phyloP scores from a whole-genome alignment of 1,140 invertebrate genomes.

The Tenebrio molitor region DNA sequence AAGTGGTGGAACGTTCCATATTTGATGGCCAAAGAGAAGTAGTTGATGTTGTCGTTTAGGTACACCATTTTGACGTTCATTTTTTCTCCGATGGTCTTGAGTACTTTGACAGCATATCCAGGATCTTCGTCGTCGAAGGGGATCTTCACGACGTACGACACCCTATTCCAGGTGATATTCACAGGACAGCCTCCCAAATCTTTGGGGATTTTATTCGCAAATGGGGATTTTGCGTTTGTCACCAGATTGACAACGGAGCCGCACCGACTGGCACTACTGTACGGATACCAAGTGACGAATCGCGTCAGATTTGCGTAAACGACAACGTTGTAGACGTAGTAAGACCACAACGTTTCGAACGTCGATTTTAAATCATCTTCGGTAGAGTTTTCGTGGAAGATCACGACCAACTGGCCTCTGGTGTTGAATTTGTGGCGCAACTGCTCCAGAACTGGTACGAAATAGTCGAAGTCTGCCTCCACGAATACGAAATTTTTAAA shows the following conservation, averaged over 20 bases:
- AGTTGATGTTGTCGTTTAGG: no score
- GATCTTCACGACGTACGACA: neutral
- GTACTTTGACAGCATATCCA: neutral
- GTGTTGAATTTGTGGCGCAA: neutral
- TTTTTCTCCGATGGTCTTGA: neutral
- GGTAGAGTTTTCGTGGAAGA: neutral
- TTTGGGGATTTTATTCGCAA: neutral
- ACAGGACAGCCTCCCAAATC: neutral
- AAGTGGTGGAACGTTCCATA: no score
- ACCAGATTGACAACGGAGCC: neutral
- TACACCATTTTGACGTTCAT: no score
- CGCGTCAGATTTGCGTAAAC: constrained; percentile 1
- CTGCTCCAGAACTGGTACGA: neutral
- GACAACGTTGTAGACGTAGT: constrained; percentile 27
- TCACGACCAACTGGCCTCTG: neutral
- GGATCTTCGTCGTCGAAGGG: neutral
- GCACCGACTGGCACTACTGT: neutral
- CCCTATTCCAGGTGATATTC: neutral
- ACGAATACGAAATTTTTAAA: neutral
- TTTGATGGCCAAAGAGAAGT: no score
- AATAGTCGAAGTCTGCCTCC: neutral
- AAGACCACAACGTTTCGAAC: constrained; percentile 13
- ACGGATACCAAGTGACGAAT: constrained; percentile 29
- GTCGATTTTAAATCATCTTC: constrained; percentile 1
- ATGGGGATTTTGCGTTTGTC: neutral